These are phyloP conservation scores for Poecilia latipinna DNA, from an alignment of 2,113 vertebrate species.

Conservation along the genomic window DNA sequence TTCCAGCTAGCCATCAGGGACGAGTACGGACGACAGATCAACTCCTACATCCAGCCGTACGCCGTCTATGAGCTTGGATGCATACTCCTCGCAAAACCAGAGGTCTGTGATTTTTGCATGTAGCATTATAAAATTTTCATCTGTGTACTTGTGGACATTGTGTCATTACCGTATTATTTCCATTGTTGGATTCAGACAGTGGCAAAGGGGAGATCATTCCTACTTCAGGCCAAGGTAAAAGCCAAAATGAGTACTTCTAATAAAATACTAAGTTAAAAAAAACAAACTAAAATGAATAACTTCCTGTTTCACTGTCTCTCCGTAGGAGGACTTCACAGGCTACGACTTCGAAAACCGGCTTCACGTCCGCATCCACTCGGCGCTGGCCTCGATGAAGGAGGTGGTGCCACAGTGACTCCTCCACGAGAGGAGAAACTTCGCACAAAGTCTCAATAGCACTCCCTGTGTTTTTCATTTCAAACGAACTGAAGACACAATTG, in stretches of 20 bases:
- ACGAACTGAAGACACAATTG: slow-evolving; percentile 32
- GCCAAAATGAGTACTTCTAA: neutral
- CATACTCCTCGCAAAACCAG: slow-evolving; percentile 89
- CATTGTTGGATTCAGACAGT: slow-evolving; percentile 82
- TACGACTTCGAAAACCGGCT: slow-evolving; percentile 99
- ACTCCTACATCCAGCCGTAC: slow-evolving; percentile 92
- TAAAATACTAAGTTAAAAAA: neutral
- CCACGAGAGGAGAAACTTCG: slow-evolving; percentile 23
- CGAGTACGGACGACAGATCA: slow-evolving; percentile 91
- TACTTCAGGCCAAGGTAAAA: slow-evolving; percentile 97
- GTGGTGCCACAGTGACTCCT: slow-evolving; percentile 92
- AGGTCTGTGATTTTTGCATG: slow-evolving; percentile 80
- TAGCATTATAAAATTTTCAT: neutral
- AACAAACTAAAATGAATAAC: neutral
- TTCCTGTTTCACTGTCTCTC: neutral
- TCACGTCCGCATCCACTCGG: slow-evolving; percentile 96
- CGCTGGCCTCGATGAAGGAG: slow-evolving; percentile 92
- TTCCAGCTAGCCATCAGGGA: slow-evolving; percentile 93
- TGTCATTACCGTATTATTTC: neutral
- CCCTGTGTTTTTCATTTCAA: slow-evolving; percentile 22
- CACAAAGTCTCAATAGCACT: slow-evolving; percentile 25
- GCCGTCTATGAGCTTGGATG: slow-evolving; percentile 97
- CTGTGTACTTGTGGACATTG: neutral
- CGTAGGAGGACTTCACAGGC: slow-evolving; percentile 92
- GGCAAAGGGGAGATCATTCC: slow-evolving; percentile 91